Evolutionary conservation across 1,140 invertebrate species (phyloP).

Genomic region (Drosophila leontia): DNA sequence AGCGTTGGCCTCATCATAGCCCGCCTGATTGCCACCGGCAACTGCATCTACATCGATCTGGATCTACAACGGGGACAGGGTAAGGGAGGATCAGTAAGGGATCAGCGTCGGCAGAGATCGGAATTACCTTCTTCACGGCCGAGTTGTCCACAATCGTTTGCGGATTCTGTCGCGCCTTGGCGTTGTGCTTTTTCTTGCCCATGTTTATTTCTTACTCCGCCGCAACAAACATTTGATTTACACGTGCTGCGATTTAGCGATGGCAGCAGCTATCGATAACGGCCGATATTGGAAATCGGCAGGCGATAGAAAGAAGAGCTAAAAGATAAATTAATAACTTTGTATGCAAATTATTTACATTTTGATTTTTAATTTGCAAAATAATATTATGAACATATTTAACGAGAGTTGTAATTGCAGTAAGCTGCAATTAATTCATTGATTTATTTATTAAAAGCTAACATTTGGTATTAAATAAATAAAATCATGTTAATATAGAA

Average conservation of each 20-base stretch:
- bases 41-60: constrained; percentile 86
- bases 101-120: too few species aligned
- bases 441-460: too few species aligned
- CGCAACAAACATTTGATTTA: constrained; percentile 23
- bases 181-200: constrained; percentile 90
- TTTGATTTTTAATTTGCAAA: too few species aligned
- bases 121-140: constrained; percentile 88
- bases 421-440: too few species aligned
- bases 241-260: constrained; percentile 19
- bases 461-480: too few species aligned
- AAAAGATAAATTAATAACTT: neutral
- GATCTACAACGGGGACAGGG: constrained; percentile 86
- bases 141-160: constrained; percentile 90
- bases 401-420: too few species aligned
- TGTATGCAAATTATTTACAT: too few species aligned
- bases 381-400: too few species aligned
- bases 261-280: constrained; percentile 18
- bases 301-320: neutral
- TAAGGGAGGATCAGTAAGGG: neutral
- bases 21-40: constrained; percentile 77
- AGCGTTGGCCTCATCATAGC: constrained; percentile 91
- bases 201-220: constrained; percentile 78
- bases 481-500: too few species aligned
- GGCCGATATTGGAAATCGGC: neutral
- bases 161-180: constrained; percentile 89